phyloP scores from a whole-genome alignment of 2,113 vertebrate genomes.

The Synodontis membranacea region DNA sequence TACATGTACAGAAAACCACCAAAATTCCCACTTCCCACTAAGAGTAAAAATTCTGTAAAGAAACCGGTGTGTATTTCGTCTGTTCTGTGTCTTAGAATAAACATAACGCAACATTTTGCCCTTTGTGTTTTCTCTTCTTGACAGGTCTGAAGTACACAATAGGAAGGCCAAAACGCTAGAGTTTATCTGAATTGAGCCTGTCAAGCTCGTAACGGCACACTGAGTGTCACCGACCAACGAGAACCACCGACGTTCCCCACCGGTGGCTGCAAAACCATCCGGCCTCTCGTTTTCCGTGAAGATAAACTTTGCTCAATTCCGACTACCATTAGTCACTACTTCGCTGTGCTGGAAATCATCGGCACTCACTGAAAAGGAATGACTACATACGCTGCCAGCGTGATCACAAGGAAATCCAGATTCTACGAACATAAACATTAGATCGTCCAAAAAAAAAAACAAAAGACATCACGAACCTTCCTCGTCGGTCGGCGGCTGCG shows the following conservation, averaged over 20 bases:
- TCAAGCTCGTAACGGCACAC: neutral
- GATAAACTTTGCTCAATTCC: neutral
- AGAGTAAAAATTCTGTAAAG: neutral
- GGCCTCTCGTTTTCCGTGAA: neutral
- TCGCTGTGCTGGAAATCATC: neutral
- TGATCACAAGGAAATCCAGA: neutral
- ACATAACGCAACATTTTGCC: neutral
- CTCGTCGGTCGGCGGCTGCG: constrained; percentile 85
- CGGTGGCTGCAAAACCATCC: neutral
- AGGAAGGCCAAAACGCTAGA: neutral
- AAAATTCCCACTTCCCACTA: neutral
- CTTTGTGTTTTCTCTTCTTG: neutral
- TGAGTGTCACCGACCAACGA: too few species aligned
- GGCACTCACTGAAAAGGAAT: neutral
- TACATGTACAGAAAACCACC: neutral
- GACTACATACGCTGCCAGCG: neutral
- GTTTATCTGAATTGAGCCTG: neutral
- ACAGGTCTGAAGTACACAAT: neutral
- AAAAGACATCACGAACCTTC: constrained; percentile 82
- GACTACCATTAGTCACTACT: neutral
- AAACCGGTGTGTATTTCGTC: too few species aligned
- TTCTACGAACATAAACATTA: neutral
- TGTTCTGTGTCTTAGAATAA: neutral
- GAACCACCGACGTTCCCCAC: neutral
- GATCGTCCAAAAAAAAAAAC: neutral